Base-by-base conservation (phyloP, 1,140 invertebrate species). In the Zaprionus inermis region DNA sequence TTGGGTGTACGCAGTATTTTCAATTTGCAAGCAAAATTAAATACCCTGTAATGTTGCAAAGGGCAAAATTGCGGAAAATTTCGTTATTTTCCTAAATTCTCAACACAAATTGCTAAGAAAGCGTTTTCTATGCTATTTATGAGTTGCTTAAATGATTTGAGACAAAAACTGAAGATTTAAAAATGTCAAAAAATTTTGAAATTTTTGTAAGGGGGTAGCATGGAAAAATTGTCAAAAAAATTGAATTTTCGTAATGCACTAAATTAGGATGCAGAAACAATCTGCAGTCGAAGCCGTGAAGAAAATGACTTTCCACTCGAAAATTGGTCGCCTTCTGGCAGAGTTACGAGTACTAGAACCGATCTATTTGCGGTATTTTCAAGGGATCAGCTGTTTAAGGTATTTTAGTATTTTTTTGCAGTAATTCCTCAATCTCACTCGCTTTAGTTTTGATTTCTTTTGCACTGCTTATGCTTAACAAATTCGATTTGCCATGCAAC, bases 401-500 rank as follows among this genome's bases (percentile, higher is more conserved):
- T 32, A 12, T 14, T 10, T 59, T 5, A 41, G 36, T 7, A 24
- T 24, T 44, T 16, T 22, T 38, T 30, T 28, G 24, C 20, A 38
- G 32, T 6, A 6, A 38, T 11, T 49, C 44, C 7, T 3, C 3
- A 20, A 49, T 49, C 20, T 12, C 3, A 12, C 11, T 49, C 24
- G 54, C 54, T 67, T 49, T 28, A 24, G 18, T 44, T 66, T 57
- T 63, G 46, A 61, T 32, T 63, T 60, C 28, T 16, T 14, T 60
- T 46, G 18, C 28, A 32, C 18, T 12, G 58, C 20, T 34, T 36
- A 11, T 49, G 58, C 34, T 70, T 74, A 61, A 70, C 54, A 41
- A 74, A 54, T 74, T 69, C 58, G 54, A 74, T 70, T 69, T 63
- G 54, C 72, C 51, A 63, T 56, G 51, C 20, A 56, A 56, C 57